Conservation (phyloP, 2,797 vertebrate genomes). For the Crossoptilon crossoptilon region DNA sequence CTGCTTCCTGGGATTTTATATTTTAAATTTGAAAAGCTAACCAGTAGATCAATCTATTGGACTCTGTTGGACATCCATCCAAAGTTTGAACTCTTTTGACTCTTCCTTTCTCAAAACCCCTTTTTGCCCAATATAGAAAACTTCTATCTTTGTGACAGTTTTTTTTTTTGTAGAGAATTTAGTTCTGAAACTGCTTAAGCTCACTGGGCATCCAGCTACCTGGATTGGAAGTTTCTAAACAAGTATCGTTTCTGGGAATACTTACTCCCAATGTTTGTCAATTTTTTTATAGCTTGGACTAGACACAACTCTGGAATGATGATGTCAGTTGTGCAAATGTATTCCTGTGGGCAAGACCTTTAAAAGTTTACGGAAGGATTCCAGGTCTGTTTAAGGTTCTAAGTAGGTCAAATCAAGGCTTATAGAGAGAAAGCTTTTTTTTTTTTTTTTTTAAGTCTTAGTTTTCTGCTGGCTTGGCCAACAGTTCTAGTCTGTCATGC, state of each 20-base stretch:
- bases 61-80: background rate
- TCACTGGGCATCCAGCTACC: constrained; percentile 23
- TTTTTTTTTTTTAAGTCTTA: background rate
- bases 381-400: constrained; percentile 33
- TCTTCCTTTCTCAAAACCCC: background rate
- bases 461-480: background rate
- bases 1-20: background rate
- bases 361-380: constrained; percentile 64
- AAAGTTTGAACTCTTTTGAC: background rate
- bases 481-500: background rate
- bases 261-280: constrained; percentile 2
- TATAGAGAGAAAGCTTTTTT: background rate
- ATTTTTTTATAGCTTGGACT: constrained; percentile 22
- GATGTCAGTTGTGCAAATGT: background rate
- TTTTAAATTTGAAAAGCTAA: background rate
- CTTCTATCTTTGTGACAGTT: background rate
- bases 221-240: constrained; percentile 37
- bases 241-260: constrained; percentile 48
- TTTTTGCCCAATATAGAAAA: background rate
- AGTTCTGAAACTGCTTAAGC: background rate
- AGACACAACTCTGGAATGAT: background rate
- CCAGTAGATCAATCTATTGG: background rate
- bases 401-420: constrained; percentile 21
- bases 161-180: background rate
- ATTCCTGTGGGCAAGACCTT: constrained; percentile 30